Base-by-base conservation (phyloP, 2,113 vertebrate species). In the Corythornis cristatus region DNA sequence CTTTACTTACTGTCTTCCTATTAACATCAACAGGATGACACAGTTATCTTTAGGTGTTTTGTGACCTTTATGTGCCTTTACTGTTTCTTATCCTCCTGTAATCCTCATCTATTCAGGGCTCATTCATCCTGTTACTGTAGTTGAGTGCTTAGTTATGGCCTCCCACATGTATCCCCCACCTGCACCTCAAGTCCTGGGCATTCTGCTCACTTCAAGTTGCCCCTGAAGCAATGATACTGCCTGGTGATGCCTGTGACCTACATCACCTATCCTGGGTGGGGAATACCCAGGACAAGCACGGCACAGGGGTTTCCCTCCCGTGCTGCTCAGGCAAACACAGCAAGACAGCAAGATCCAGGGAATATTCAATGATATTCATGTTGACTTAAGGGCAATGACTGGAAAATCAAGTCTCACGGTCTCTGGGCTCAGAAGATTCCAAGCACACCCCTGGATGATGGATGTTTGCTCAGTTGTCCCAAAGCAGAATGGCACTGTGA, bases 41-140 rank as follows among this genome's bases (percentile, higher is more conserved):
- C 17, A 43, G 57, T 15, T 82, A 71, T 71, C 51, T 91, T 87
- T 46, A 75, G 66, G 16, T 3, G 1, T 51, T 72, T 89, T 3
- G 0, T 65, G 86, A 72, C n/a, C 10, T 64, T 75, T 51, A 71
- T 6, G 12, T 64, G 40, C 43, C 74, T 81, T 46, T 13, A 54
- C 2, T 3, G 12, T 74, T 70, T 76, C 51, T 86, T 82, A 9
- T 68, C 71, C 60, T 80, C 18, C 45, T 78, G 35, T 89, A 89
- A 93, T 91, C 71, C 79, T 65, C 18, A 51, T 56, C 71, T 93
- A 85, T 91, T 91, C 74, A 68, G 66, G 40, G 57, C 66, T 84
- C 53, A 17, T 72, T 87, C 48, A 89, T 84, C 74, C 85, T 64
- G 19, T 89, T 93, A 82, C 48, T 43, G 82, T 16, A 64, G 33